Base-by-base conservation (phyloP, 2,113 vertebrate species). In the Sorex araneus region DNA sequence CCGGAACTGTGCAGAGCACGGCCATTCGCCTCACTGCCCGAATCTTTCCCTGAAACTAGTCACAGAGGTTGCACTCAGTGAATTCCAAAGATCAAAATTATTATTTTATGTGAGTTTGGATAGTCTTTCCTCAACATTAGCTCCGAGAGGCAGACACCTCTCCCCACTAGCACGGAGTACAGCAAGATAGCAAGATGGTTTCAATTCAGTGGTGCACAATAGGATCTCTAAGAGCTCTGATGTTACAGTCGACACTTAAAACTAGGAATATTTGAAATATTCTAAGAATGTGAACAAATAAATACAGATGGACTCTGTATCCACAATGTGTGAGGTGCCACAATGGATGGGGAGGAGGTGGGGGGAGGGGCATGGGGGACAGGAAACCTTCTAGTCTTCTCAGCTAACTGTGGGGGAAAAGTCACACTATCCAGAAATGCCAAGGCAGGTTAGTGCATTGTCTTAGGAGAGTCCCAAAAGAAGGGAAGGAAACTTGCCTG, bases 71-170 rank as follows among this genome's bases (percentile, higher is more conserved):
- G 45, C 47, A 3, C 67, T 87, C 32, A 21, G 21, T 47, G 34
- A 81, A 84, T 84, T 88, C 12, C 75, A n/a, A 57, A 78, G 12
- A 40, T 70, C 71, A 69, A 34, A 81, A 67, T 79, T 13, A 34
- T 71, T 85, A 60, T 74, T 93, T 25, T 63, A 43, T 82, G 28
- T 90, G 47, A 92, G 18, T 64, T 54, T 90, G 36, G 50, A 69
- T 94, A 16, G 81, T 79, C 36, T 78, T 54, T 19, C 6, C 45
- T 69, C 67, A 71, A 36, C 50, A 45, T 76, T n/a, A 81, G 91
- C 34, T 23, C 34, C 28, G 36, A 90, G 36, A 90, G 3, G 28
- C 47, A 89, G 1, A 19, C 36, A 50, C 47, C 40, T 40, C 40
- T 40, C 3, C 40, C 40, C 40, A 40, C n/a, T n/a, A n/a, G n/a